These are phyloP conservation scores for Alaudala cheleensis DNA, from an alignment of 2,113 vertebrate species.

Conservation along the genomic window DNA sequence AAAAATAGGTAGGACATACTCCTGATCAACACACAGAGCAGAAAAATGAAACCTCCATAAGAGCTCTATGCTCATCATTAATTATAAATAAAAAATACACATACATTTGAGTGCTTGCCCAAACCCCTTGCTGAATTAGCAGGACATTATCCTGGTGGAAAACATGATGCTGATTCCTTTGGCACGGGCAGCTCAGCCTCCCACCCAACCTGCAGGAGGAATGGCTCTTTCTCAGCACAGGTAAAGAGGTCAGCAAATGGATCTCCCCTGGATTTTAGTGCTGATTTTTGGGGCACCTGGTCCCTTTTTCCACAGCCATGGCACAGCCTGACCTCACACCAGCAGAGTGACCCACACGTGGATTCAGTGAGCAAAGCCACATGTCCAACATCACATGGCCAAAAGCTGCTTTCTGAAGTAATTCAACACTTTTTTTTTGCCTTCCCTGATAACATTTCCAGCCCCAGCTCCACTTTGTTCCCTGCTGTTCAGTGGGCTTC, in stretches of 20 bases:
- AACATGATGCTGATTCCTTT: neutral
- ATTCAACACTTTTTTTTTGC: neutral
- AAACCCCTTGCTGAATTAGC: neutral
- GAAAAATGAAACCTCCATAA: neutral
- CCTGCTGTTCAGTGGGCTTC: conserved; percentile 15
- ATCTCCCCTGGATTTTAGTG: neutral
- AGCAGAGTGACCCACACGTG: neutral
- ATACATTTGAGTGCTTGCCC: neutral
- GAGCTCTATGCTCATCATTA: neutral
- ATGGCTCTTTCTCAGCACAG: neutral
- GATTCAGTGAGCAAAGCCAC: neutral
- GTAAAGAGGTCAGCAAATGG: fast-evolving
- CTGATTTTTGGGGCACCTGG: neutral
- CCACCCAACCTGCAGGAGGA: neutral
- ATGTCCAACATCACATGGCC: conserved; percentile 1
- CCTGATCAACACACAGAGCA: neutral
- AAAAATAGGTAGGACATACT: neutral
- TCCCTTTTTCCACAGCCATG: neutral
- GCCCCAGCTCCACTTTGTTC: conserved; percentile 32
- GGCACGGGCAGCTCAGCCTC: neutral
- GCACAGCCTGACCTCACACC: neutral
- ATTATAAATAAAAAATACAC: neutral
- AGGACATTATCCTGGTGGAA: neutral
- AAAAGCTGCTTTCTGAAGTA: conserved; percentile 23
- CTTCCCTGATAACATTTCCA: conserved; percentile 53